phyloP scores from a whole-genome alignment of 2,888 invertebrate genomes.

The Ctena decussata region DNA sequence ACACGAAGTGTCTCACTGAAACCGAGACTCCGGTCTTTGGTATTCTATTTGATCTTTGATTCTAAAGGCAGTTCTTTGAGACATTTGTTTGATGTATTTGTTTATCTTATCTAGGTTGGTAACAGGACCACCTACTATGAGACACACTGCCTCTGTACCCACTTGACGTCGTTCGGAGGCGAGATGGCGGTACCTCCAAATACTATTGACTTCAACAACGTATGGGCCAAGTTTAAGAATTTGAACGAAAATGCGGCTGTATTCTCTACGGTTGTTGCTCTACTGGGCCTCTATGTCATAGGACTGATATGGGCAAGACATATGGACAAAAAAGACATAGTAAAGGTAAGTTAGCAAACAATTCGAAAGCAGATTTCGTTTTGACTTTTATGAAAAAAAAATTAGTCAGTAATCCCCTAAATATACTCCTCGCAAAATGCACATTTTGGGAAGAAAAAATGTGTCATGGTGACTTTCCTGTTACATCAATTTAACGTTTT shows the following conservation, averaged over 20 bases:
- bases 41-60: too few relatives aligned
- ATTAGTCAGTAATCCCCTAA: too few relatives aligned
- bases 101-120: conserved; percentile 77
- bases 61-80: too few relatives aligned
- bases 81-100: background rate
- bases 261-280: conserved; percentile 84
- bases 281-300: conserved; percentile 83
- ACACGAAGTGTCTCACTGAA: too few relatives aligned
- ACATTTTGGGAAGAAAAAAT: too few relatives aligned
- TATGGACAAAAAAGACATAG: conserved; percentile 85
- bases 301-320: conserved; percentile 83
- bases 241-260: conserved; percentile 86
- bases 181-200: conserved; percentile 86
- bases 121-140: conserved; percentile 79
- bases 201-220: conserved; percentile 86
- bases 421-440: too few relatives aligned
- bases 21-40: too few relatives aligned
- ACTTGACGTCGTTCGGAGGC: conserved; percentile 86
- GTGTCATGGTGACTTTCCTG: too few relatives aligned
- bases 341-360: too few relatives aligned
- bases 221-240: conserved; percentile 85
- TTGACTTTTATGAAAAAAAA: too few relatives aligned
- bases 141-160: conserved; percentile 85
- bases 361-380: too few relatives aligned
- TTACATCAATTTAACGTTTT: too few relatives aligned